phyloP scores from a whole-genome alignment of 2,113 vertebrate genomes.

The Syngnathus floridae region DNA sequence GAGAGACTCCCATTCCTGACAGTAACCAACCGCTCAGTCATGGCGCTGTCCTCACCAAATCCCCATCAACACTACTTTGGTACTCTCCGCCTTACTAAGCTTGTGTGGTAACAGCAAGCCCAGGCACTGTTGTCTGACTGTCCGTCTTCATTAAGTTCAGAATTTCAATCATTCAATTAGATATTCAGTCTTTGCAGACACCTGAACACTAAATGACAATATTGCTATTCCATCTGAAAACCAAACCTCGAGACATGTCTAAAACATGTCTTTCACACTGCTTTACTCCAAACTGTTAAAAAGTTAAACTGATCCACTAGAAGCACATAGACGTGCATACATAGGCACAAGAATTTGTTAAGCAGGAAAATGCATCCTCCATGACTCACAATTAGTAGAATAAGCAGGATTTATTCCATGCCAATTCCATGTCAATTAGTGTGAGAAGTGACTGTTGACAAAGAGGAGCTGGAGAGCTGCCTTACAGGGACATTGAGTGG shows the following conservation, averaged over 20 bases:
- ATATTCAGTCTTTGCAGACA: neutral
- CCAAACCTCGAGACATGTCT: too few relatives aligned
- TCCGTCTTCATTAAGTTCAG: neutral
- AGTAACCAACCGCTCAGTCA: slow-evolving; percentile 72
- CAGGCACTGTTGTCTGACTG: neutral
- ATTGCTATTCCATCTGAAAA: neutral
- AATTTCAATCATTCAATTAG: neutral
- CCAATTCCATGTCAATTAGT: slow-evolving; percentile 40
- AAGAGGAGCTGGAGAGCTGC: slow-evolving; percentile 14
- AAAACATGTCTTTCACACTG: neutral
- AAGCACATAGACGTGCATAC: neutral
- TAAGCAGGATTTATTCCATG: slow-evolving; percentile 42
- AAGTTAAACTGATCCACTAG: neutral
- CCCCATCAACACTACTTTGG: slow-evolving; percentile 35
- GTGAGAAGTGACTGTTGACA: slow-evolving; percentile 45
- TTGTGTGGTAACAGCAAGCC: slow-evolving; percentile 1
- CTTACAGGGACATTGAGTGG: neutral
- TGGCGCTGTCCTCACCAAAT: slow-evolving; percentile 52
- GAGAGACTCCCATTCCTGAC: slow-evolving; percentile 72
- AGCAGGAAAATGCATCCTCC: slow-evolving; percentile 32
- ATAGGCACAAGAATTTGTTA: slow-evolving; percentile 12
- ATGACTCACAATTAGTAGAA: slow-evolving; percentile 42
- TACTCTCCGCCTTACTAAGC: slow-evolving; percentile 32
- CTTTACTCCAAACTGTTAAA: neutral
- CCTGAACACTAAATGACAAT: neutral